Evolutionary conservation across 2,888 invertebrate species (phyloP).

Genomic region (Meiosimyza decipiens): DNA sequence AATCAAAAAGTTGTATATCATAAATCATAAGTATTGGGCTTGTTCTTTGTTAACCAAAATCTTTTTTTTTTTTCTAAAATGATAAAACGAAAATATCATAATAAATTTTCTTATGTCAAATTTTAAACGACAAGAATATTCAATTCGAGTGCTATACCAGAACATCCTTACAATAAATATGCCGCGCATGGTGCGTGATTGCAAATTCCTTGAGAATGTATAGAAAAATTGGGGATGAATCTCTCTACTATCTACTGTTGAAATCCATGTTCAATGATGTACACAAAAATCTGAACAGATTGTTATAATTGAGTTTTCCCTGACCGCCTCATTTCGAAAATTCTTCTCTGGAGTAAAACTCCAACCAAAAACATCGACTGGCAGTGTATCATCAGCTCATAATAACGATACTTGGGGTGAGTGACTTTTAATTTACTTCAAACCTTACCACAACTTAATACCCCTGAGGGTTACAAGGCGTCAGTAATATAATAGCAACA

Average conservation of each 20-base stretch:
- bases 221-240: constrained; percentile 29
- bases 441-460: constrained; percentile 56
- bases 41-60: too few species aligned
- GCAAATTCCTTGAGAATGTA: too few species aligned
- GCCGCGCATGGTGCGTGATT: too few species aligned
- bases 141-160: too few species aligned
- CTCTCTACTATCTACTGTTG: constrained; percentile 26
- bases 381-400: constrained; percentile 54
- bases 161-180: too few species aligned
- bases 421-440: constrained; percentile 67
- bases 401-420: constrained; percentile 53
- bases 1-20: too few species aligned
- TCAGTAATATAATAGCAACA: background rate
- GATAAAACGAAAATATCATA: too few species aligned
- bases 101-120: too few species aligned
- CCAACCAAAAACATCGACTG: constrained; percentile 48
- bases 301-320: constrained; percentile 67
- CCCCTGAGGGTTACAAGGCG: constrained; percentile 48
- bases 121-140: too few species aligned
- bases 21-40: too few species aligned
- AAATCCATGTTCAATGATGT: constrained; percentile 48
- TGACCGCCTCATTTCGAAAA: constrained; percentile 42
- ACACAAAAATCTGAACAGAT: constrained; percentile 66
- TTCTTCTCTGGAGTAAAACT: constrained; percentile 39
- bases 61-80: too few species aligned